These are phyloP conservation scores for Drosophila quasianomalipes DNA, from an alignment of 2,888 invertebrate genomes.

Conservation along the genomic window DNA sequence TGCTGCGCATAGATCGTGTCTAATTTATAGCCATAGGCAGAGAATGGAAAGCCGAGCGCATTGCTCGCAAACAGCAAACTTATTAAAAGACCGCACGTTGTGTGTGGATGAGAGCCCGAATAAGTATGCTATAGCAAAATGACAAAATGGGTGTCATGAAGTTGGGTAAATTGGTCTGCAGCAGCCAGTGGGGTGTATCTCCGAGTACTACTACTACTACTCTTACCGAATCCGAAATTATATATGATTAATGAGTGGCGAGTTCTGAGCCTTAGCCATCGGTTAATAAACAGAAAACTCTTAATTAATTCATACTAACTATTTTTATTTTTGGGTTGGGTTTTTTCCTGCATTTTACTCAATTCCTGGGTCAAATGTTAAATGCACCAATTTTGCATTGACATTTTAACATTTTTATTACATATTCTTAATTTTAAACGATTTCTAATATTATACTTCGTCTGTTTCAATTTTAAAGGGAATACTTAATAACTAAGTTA, in stretches of 20 bases:
- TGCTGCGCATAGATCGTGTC: conserved; percentile 56
- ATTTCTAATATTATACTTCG: background rate
- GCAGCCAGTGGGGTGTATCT: background rate
- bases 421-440: background rate
- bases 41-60: conserved; percentile 16
- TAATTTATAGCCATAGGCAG: conserved; percentile 50
- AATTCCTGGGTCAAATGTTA: too few relatives aligned
- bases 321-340: background rate
- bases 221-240: background rate
- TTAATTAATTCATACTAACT: background rate
- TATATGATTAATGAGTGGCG: background rate
- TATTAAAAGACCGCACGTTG: conserved; percentile 24
- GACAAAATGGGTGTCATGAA: conserved; percentile 7
- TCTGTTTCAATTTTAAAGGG: background rate
- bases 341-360: background rate
- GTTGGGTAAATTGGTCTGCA: background rate
- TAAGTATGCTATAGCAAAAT: conserved; percentile 59
- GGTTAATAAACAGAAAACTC: background rate
- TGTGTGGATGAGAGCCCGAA: conserved; percentile 41
- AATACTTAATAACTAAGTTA: background rate
- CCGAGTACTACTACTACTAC: background rate
- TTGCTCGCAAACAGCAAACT: conserved; percentile 32
- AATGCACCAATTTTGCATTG: background rate
- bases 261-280: background rate
- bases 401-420: too few relatives aligned